phyloP scores from a whole-genome alignment of 2,888 invertebrate genomes.

The Drosophila macrospina region DNA sequence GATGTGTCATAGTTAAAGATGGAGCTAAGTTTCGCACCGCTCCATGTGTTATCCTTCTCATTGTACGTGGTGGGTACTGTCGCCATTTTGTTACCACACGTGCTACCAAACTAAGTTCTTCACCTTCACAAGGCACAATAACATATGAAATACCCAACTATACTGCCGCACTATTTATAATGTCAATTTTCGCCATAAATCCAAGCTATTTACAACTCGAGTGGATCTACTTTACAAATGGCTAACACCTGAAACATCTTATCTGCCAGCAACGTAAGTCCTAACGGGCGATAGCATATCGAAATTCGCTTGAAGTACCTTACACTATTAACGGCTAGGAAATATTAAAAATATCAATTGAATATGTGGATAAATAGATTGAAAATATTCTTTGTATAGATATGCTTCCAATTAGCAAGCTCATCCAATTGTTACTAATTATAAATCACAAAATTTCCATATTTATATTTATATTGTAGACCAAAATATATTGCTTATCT shows the following conservation, averaged over 20 bases:
- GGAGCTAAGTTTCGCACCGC: constrained; percentile 55
- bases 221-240: constrained; percentile 55
- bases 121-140: constrained; percentile 5
- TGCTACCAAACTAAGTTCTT: constrained; percentile 2
- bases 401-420: not conserved
- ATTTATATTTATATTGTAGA: too few relatives aligned
- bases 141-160: constrained; percentile 7
- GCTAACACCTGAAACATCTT: constrained; percentile 52
- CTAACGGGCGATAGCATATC: constrained; percentile 28
- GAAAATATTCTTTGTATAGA: not conserved
- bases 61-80: constrained; percentile 57
- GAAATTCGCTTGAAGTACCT: constrained; percentile 15
- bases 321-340: constrained; percentile 1
- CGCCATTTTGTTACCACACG: constrained; percentile 43
- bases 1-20: constrained; percentile 64
- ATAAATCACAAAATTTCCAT: not conserved
- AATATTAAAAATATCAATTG: constrained; percentile 2
- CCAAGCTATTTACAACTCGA: constrained; percentile 36
- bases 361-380: not conserved
- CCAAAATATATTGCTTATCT: too few relatives aligned
- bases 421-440: constrained; percentile 1
- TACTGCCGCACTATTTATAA: constrained; percentile 57
- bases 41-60: constrained; percentile 68
- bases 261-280: constrained; percentile 35
- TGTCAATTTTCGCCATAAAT: constrained; percentile 23